These are phyloP conservation scores for Drosophila monieri DNA, from an alignment of 2,888 invertebrate species.

Conservation along the genomic window DNA sequence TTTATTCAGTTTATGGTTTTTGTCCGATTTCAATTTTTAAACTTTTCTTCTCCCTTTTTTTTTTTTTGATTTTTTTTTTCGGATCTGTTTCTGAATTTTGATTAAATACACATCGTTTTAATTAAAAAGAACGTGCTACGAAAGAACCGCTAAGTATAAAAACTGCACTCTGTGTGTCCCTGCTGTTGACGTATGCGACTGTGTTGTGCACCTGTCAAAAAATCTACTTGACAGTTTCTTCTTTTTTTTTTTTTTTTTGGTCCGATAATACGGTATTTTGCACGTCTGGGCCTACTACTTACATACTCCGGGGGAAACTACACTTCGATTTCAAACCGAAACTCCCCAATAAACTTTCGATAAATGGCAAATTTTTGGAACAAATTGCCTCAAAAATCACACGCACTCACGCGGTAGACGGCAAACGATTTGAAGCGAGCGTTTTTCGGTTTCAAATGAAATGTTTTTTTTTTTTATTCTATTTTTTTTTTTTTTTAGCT, in stretches of 20 bases:
- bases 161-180: slow-evolving; percentile 23
- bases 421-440: slow-evolving; percentile 17
- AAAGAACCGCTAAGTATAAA: slow-evolving; percentile 11
- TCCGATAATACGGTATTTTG: neutral
- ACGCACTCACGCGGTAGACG: slow-evolving; percentile 20
- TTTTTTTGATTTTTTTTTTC: slow-evolving; percentile 1
- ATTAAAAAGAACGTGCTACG: slow-evolving; percentile 6
- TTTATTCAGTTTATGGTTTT: no score
- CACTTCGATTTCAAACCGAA: neutral
- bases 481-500: neutral
- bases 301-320: slow-evolving; percentile 12
- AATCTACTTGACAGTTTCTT: neutral
- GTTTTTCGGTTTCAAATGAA: slow-evolving; percentile 29
- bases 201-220: slow-evolving; percentile 23
- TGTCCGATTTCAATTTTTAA: neutral
- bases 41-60: neutral
- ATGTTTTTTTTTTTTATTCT: slow-evolving; percentile 15
- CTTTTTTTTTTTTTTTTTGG: neutral
- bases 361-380: neutral
- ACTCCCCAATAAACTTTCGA: slow-evolving; percentile 22
- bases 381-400: slow-evolving; percentile 15
- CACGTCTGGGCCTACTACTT: slow-evolving; percentile 4
- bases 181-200: slow-evolving; percentile 5
- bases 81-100: slow-evolving; percentile 18
- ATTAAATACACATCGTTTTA: slow-evolving; percentile 24